Evolutionary conservation across 2,888 invertebrate species (phyloP).

Genomic region (Acleris holmiana): DNA sequence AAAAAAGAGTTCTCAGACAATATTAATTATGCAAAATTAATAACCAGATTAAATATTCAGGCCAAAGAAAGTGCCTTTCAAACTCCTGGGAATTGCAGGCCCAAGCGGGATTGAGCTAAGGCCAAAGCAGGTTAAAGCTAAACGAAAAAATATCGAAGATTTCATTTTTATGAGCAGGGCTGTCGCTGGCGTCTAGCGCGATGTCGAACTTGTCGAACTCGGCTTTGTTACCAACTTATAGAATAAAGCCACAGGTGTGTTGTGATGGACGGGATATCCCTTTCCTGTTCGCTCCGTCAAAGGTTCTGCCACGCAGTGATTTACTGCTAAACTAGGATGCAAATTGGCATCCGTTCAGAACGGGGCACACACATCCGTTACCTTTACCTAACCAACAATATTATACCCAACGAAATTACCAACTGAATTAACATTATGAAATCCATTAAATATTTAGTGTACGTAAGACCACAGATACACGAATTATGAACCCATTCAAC

Average conservation of each 20-base stretch:
- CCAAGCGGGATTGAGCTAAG: slow-evolving; percentile 13
- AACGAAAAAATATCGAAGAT: no score
- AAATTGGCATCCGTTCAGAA: slow-evolving; percentile 33
- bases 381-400: slow-evolving; percentile 4
- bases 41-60: slow-evolving; percentile 33
- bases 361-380: slow-evolving; percentile 19
- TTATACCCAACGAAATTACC: neutral
- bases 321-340: slow-evolving; percentile 32
- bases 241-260: neutral
- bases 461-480: slow-evolving; percentile 14
- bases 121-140: neutral
- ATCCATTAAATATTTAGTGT: slow-evolving; percentile 5
- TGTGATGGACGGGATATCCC: slow-evolving; percentile 19
- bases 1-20: slow-evolving; percentile 19
- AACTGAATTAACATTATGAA: neutral
- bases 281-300: slow-evolving; percentile 28
- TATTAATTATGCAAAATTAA: slow-evolving; percentile 30
- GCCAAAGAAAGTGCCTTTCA: slow-evolving; percentile 30
- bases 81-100: slow-evolving; percentile 28
- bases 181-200: no score
- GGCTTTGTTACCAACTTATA: no score
- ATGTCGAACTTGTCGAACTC: no score
- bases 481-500: slow-evolving; percentile 41
- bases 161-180: no score
- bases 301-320: slow-evolving; percentile 27